phyloP scores from a whole-genome alignment of 2,888 invertebrate genomes.

The Branchipolynoe longqiensis region DNA sequence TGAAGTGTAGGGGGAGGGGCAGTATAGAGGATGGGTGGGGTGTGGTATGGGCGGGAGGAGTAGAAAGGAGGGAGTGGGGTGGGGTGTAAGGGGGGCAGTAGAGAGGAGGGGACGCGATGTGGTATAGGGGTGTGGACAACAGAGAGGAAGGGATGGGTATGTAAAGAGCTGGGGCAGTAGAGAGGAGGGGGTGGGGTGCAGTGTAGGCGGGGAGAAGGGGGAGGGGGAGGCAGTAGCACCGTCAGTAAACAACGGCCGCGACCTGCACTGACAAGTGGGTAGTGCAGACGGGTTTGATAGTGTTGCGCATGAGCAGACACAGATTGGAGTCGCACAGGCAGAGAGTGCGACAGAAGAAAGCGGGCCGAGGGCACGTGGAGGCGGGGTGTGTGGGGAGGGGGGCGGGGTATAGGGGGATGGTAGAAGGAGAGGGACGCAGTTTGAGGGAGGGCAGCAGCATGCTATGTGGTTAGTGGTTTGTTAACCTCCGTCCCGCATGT shows the following conservation, averaged over 20 bases:
- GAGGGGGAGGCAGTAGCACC: neutral
- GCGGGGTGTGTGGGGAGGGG: too few species aligned
- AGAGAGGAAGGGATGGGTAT: too few species aligned
- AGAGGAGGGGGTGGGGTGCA: neutral
- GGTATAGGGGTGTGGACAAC: too few species aligned
- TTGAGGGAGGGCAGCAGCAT: neutral
- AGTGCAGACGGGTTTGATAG: neutral
- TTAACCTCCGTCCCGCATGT: neutral
- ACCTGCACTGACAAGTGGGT: constrained; percentile 29
- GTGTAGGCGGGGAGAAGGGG: neutral
- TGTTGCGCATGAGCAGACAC: neutral
- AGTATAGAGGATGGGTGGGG: too few species aligned
- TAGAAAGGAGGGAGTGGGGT: too few species aligned
- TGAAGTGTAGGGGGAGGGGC: too few species aligned
- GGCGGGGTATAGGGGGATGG: too few species aligned
- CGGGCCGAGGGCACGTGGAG: neutral
- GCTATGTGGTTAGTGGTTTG: constrained; percentile 5
- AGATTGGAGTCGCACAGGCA: constrained; percentile 23
- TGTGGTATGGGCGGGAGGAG: too few species aligned
- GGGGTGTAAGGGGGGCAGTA: too few species aligned
- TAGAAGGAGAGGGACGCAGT: too few species aligned
- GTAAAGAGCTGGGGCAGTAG: too few species aligned
- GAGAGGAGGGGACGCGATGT: too few species aligned
- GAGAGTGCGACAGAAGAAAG: constrained; percentile 14
- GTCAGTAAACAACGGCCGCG: neutral